Percentiles rank a stretch among this genome's conserved stretches.
These are phyloP conservation scores for Malurus splendens DNA, from an alignment of 2,797 vertebrate species.

Conservation along the genomic window DNA sequence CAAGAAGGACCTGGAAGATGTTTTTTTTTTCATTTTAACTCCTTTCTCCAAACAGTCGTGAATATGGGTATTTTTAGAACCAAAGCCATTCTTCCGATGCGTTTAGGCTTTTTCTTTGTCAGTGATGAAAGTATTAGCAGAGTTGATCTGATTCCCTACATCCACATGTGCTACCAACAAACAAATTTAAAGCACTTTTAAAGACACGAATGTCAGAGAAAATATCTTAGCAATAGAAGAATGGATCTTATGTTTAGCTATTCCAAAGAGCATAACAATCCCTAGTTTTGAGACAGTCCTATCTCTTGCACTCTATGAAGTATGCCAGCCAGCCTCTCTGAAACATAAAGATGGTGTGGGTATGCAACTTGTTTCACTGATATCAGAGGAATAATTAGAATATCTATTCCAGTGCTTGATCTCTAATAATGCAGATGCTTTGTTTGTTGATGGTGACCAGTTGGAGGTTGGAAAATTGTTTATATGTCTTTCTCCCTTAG, in stretches of 20 bases:
- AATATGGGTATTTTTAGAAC: not conserved
- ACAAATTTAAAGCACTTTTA: not conserved
- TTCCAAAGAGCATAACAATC: not conserved
- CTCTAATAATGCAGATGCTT: not conserved
- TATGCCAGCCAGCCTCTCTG: not conserved
- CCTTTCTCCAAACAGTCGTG: not conserved
- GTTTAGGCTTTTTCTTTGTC: not conserved
- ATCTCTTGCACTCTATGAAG: not conserved
- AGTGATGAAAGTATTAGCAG: not conserved
- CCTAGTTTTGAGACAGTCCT: not conserved
- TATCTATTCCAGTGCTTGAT: not conserved
- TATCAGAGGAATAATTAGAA: not conserved
- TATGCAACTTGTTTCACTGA: fast-evolving
- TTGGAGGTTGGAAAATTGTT: not conserved
- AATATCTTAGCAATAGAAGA: not conserved
- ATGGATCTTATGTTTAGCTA: not conserved
- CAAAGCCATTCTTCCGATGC: fast-evolving
- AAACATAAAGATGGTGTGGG: not conserved
- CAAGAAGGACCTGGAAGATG: not conserved
- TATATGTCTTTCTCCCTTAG: slow-evolving; percentile 47
- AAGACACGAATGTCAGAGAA: not conserved
- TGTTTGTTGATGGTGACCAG: not conserved
- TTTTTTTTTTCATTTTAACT: not conserved
- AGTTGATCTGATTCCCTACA: not conserved
- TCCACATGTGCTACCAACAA: not conserved